Percentiles rank a stretch among this genome's conserved stretches.
These are phyloP conservation scores for Lepas anatifera DNA, from an alignment of 2,888 invertebrate genomes.

Conservation along the genomic window DNA sequence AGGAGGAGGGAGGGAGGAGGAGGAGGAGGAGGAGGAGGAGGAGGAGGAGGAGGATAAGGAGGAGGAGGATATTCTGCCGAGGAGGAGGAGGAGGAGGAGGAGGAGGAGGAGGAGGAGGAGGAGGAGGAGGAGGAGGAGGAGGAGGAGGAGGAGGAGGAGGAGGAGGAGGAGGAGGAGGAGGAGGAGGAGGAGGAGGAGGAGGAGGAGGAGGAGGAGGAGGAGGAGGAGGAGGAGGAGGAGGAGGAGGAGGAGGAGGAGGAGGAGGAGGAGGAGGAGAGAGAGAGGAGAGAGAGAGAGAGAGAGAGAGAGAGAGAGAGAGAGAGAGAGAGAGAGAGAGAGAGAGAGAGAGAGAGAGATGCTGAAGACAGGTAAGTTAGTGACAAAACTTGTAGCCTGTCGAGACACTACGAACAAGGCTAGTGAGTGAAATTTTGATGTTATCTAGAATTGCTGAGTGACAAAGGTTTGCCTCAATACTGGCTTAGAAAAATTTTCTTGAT, in stretches of 20 bases:
- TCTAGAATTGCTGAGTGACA: too few species aligned
- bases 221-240: constrained; percentile 13
- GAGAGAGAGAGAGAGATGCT: too few species aligned
- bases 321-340: too few species aligned
- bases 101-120: constrained; percentile 9
- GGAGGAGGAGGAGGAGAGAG: constrained; percentile 4
- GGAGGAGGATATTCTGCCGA: neutral
- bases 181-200: constrained; percentile 3
- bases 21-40: too few species aligned
- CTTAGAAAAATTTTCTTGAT: too few species aligned
- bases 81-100: neutral
- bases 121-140: neutral
- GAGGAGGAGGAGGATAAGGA: too few species aligned
- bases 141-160: neutral
- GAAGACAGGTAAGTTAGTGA: too few species aligned
- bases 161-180: neutral
- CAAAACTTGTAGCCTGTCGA: too few species aligned
- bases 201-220: neutral
- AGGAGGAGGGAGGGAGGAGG: too few species aligned
- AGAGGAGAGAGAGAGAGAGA: constrained; percentile 15
- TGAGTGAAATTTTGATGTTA: too few species aligned
- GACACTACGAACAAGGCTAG: too few species aligned
- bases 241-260: constrained; percentile 12
- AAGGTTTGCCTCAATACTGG: too few species aligned
- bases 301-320: constrained; percentile 16